Evolutionary conservation across 30 jellyfish, hydroid and myxozoan genomes (phyloP).

Genomic region (Pseudorhiza aurosa): DNA sequence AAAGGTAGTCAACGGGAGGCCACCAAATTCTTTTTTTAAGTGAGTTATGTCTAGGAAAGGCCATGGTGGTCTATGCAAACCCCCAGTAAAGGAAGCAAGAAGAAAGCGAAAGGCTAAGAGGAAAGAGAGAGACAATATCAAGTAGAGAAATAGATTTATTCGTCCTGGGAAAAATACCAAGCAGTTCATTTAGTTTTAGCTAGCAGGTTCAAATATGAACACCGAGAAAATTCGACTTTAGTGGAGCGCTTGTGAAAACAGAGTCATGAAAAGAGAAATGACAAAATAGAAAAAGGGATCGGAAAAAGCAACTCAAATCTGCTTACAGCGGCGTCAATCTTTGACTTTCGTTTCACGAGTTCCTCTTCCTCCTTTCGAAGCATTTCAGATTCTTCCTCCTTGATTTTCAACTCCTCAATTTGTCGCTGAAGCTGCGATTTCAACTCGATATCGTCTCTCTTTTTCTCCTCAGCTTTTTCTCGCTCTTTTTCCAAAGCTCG

Average conservation of each 20-base stretch:
- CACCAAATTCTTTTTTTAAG: too few relatives aligned
- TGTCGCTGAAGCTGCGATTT: slow-evolving; percentile 60
- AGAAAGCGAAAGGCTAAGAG: too few relatives aligned
- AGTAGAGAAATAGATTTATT: too few relatives aligned
- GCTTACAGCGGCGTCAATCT: slow-evolving; percentile 73
- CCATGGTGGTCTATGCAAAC: too few relatives aligned
- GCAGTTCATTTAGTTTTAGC: too few relatives aligned
- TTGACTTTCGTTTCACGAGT: slow-evolving; percentile 30
- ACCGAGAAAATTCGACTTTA: not conserved
- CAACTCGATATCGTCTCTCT: slow-evolving; percentile 29
- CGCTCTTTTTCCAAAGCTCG: slow-evolving; percentile 59
- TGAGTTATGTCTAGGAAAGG: too few relatives aligned
- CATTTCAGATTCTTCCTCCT: slow-evolving; percentile 87
- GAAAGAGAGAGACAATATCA: too few relatives aligned
- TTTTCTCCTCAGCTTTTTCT: slow-evolving; percentile 39
- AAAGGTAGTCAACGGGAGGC: too few relatives aligned
- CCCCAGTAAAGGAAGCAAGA: too few relatives aligned
- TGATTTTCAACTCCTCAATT: slow-evolving; percentile 65
- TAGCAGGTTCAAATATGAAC: too few relatives aligned
- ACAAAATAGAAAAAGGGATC: not conserved
- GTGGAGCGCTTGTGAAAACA: not conserved
- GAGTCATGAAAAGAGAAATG: not conserved
- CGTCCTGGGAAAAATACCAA: too few relatives aligned
- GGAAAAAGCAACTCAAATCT: not conserved
- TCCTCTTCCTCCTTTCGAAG: slow-evolving; percentile 75